Evolutionary conservation across 2,888 invertebrate genomes (phyloP), one percentile per base, ranked within the genome.

Genomic region (Acleris literana): DNA sequence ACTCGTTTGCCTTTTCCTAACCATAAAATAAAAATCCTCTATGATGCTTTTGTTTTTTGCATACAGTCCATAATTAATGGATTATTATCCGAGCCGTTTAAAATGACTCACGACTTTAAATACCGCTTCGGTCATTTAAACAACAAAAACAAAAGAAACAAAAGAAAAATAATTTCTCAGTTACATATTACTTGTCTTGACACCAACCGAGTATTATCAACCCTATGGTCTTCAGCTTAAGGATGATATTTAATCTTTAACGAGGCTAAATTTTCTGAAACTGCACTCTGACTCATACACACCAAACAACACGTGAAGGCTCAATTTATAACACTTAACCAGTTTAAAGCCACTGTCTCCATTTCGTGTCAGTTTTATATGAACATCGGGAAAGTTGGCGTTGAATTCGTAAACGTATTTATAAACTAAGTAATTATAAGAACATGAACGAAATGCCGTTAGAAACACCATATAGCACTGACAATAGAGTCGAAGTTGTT

Each of bases 311-410:
- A 60, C 64, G 33, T 64, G 60, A 68, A 64, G 44, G 57, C 55
- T 52, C 64, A 60, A 68, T 68, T 68, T 64, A 52, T 68, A 68
- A 68, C 68, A 64, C 68, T 68, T 64, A 57, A 39, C 9, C 2
- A 39, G 4, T 39, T 39, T 1, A 39, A 13, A 39, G 39, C 39
- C 39, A 13, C 0, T 0, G 39, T 13, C 13, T 13, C 39, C 39
- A 13, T 13, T 39, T 39, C 39, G 39, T 39, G 39, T 39, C 39
- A 39, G 13, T 39, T 39, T 39, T 39, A 11, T 39, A 39, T 39
- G 4, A 4, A 39, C 3, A 39, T 39, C 3, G 4, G 13, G 39
- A 39, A 39, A 0, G 4, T 13, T 39, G 13, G 39, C 11, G 11
- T 39, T 13, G 39, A 39, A 39, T 39, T 13, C 1, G 4, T 9